Evolutionary conservation across 2,888 invertebrate species (phyloP).

Genomic region (Spilosoma lubricipeda): DNA sequence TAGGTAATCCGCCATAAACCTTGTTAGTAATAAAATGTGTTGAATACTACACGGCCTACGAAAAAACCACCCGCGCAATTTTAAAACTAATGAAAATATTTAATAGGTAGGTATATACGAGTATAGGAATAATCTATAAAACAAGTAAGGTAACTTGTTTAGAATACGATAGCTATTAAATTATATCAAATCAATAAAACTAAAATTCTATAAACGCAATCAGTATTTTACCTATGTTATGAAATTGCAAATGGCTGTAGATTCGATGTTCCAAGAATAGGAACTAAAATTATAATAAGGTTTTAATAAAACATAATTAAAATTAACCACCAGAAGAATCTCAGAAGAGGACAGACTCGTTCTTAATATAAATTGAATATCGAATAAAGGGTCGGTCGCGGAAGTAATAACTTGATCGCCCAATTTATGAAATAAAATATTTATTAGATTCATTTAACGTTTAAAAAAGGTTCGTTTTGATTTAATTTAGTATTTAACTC

Average conservation of each 20-base stretch:
- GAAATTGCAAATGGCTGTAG: neutral
- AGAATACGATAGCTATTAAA: neutral
- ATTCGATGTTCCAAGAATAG: neutral
- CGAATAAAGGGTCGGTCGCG: constrained; percentile 9
- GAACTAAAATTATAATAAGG: neutral
- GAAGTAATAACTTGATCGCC: constrained; percentile 28
- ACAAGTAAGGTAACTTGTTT: neutral
- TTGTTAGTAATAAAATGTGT: neutral
- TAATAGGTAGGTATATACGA: no score
- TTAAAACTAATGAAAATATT: neutral
- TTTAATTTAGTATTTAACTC: constrained; percentile 33
- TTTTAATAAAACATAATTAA: neutral
- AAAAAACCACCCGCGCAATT: neutral
- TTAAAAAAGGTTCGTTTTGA: constrained; percentile 28
- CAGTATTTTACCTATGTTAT: no score
- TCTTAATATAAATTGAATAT: neutral
- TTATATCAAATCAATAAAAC: neutral
- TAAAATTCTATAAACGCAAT: no score
- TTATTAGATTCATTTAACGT: constrained; percentile 41
- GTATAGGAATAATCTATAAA: neutral
- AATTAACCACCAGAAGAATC: neutral
- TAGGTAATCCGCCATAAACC: no score
- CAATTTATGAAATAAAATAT: constrained; percentile 42
- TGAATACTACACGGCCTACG: neutral
- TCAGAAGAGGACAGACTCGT: neutral